phyloP scores from a whole-genome alignment of 2,113 vertebrate genomes.

The Macaca nemestrina region DNA sequence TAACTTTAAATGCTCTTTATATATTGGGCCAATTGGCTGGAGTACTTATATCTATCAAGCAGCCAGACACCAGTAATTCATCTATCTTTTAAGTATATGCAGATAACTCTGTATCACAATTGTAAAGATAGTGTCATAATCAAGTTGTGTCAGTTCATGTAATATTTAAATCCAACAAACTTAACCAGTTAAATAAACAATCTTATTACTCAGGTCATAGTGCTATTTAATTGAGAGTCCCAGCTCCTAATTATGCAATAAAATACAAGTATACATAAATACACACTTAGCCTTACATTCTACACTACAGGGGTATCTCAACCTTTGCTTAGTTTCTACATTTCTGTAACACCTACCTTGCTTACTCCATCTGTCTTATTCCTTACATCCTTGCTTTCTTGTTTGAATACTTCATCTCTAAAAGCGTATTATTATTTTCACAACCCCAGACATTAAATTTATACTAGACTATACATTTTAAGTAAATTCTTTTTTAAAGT shows the following conservation, averaged over 20 bases:
- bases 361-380: background rate
- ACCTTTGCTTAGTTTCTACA: background rate
- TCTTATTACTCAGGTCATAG: background rate
- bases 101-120: background rate
- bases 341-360: background rate
- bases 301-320: background rate
- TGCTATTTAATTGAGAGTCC: background rate
- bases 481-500: background rate
- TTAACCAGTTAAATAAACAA: background rate
- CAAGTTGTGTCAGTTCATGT: background rate
- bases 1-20: background rate
- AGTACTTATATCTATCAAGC: background rate
- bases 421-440: background rate
- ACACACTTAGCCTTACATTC: background rate
- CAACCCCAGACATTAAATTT: background rate
- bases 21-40: background rate
- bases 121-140: background rate
- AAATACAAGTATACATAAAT: background rate
- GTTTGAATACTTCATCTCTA: background rate
- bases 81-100: background rate
- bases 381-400: background rate
- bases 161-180: background rate
- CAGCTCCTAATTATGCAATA: background rate
- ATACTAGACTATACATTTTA: background rate
- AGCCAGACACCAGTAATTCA: background rate